These are phyloP conservation scores for mouse (Mus musculus) DNA, from an alignment of 2,113 vertebrate species.

Conservation along the genomic window GRCm39 chr14:13263001-13263500, in stretches of 20 bases:
- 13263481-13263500: not conserved
- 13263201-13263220: conserved; percentile 91
- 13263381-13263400: conserved; percentile 71
- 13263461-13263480: not conserved
- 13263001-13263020: not conserved
- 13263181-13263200: conserved; percentile 90
- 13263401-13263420: conserved; percentile 49
- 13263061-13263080: not conserved
- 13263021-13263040: rapidly evolving
- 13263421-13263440: conserved; percentile 21
- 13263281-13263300: conserved; percentile 87
- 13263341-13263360: conserved; percentile 76
- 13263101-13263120: conserved; percentile 66
- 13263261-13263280: conserved; percentile 88
- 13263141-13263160: conserved; percentile 85
- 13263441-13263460: conserved; percentile 11
- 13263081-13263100: conserved; percentile 9
- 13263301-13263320: conserved; percentile 80
- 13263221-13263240: conserved; percentile 89
- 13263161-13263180: conserved; percentile 87
- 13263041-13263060: not conserved
- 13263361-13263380: conserved; percentile 75
- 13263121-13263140: conserved; percentile 84
- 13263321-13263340: conserved; percentile 80
- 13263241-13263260: conserved; percentile 83